phyloP scores from a whole-genome alignment of 2,888 invertebrate species.

The Synanthedon formicaeformis region DNA sequence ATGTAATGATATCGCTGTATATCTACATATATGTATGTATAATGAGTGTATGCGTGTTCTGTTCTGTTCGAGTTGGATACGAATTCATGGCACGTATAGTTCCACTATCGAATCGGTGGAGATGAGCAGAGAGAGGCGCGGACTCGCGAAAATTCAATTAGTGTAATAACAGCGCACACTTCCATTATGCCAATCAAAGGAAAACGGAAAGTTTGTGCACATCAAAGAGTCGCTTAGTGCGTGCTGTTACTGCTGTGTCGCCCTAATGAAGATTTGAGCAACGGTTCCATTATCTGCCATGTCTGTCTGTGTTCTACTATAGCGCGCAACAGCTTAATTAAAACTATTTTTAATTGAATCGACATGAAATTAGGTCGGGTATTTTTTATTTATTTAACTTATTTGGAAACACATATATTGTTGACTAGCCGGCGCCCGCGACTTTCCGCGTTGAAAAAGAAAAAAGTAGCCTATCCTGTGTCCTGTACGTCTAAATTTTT shows the following conservation, averaged over 20 bases:
- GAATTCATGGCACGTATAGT: background rate
- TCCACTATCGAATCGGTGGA: background rate
- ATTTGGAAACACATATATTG: too few relatives aligned
- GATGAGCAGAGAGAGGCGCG: background rate
- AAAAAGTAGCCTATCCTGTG: too few relatives aligned
- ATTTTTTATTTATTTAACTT: too few relatives aligned
- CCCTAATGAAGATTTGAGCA: constrained; percentile 39
- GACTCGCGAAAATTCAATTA: constrained; percentile 52
- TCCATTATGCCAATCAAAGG: constrained; percentile 66
- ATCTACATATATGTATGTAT: too few relatives aligned
- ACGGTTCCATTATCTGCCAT: constrained; percentile 4
- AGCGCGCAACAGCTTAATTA: too few relatives aligned
- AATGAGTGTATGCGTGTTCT: too few relatives aligned
- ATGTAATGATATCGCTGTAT: too few relatives aligned
- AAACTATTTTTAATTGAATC: too few relatives aligned
- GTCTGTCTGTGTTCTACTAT: background rate
- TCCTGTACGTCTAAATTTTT: too few relatives aligned
- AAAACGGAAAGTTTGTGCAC: constrained; percentile 60
- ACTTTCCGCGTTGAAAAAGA: too few relatives aligned
- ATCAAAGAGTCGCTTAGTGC: constrained; percentile 61
- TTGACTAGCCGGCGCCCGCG: too few relatives aligned
- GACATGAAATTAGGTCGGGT: too few relatives aligned
- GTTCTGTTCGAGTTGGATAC: background rate
- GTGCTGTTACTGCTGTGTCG: constrained; percentile 10
- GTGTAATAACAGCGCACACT: constrained; percentile 59